A percentile compares a stretch with the other conserved stretches of the same genome.
These are phyloP conservation scores for Pandemis corylana DNA, from an alignment of 2,888 invertebrate species.

Conservation along the genomic window DNA sequence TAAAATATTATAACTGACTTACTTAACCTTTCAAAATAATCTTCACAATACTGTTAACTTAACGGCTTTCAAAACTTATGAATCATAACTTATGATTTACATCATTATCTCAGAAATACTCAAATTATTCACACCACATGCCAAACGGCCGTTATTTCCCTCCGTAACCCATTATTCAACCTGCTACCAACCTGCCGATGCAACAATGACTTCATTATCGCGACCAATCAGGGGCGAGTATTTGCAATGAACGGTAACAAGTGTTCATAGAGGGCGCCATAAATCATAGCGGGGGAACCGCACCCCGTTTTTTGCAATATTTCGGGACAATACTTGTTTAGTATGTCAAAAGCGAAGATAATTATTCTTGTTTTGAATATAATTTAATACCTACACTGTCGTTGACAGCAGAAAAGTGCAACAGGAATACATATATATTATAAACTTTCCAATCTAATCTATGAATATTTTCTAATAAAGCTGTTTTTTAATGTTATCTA, in stretches of 20 bases:
- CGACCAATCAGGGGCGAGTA: conserved; percentile 79
- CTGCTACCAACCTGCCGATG: conserved; percentile 50
- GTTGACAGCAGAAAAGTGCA: background rate
- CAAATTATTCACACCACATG: conserved; percentile 10
- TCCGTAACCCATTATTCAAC: conserved; percentile 35
- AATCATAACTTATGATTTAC: background rate
- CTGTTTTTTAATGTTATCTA: no score
- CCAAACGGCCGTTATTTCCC: conserved; percentile 28
- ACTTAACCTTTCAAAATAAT: background rate
- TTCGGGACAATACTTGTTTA: conserved; percentile 23
- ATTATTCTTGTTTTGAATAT: background rate
- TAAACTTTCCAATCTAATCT: no score
- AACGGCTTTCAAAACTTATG: background rate
- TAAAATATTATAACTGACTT: no score
- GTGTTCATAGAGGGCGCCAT: conserved; percentile 82
- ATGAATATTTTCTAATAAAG: no score
- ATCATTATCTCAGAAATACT: background rate
- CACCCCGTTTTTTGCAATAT: conserved; percentile 31
- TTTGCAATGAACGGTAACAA: conserved; percentile 82
- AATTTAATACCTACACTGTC: background rate
- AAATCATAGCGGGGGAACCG: conserved; percentile 69
- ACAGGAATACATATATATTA: no score
- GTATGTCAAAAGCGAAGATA: background rate
- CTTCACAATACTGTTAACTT: background rate
- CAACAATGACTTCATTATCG: conserved; percentile 75